phyloP scores from a whole-genome alignment of 2,797 vertebrate species.

The Enteromius fasciolatus region DNA sequence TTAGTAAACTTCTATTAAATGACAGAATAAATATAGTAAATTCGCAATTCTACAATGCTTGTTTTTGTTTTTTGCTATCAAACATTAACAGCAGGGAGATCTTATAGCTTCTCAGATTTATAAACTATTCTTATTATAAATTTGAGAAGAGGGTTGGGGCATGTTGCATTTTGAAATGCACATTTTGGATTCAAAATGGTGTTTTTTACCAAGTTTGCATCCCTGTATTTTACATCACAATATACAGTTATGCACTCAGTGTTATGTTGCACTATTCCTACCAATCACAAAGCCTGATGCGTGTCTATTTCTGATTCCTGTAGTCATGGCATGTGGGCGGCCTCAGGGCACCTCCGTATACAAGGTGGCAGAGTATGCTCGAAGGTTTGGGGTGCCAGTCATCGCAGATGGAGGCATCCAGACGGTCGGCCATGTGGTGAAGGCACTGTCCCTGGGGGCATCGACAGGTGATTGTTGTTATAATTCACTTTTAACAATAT shows the following conservation, averaged over 20 bases:
- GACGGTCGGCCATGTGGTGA: conserved; percentile 83
- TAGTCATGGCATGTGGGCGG: conserved; percentile 84
- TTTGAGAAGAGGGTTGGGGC: not conserved
- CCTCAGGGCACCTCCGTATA: conserved; percentile 84
- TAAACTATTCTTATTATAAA: not conserved
- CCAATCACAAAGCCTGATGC: not conserved
- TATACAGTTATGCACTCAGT: not conserved
- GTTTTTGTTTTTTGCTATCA: too few species aligned
- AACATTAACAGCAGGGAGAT: too few species aligned
- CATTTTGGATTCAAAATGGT: not conserved
- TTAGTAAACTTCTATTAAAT: too few species aligned
- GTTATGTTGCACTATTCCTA: not conserved
- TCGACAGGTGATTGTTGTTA: conserved; percentile 74
- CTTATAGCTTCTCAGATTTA: not conserved
- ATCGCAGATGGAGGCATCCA: conserved; percentile 84
- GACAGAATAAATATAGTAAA: too few species aligned
- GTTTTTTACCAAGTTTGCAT: not conserved
- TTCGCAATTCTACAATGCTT: not conserved
- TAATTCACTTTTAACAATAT: not conserved
- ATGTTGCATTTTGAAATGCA: not conserved
- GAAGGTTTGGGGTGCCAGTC: conserved; percentile 82
- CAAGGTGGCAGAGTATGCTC: conserved; percentile 83
- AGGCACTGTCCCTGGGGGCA: conserved; percentile 81
- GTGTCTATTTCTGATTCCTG: not conserved
- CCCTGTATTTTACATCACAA: not conserved